Conservation (phyloP, 2,797 vertebrate genomes). For the Scarus forsteni region DNA sequence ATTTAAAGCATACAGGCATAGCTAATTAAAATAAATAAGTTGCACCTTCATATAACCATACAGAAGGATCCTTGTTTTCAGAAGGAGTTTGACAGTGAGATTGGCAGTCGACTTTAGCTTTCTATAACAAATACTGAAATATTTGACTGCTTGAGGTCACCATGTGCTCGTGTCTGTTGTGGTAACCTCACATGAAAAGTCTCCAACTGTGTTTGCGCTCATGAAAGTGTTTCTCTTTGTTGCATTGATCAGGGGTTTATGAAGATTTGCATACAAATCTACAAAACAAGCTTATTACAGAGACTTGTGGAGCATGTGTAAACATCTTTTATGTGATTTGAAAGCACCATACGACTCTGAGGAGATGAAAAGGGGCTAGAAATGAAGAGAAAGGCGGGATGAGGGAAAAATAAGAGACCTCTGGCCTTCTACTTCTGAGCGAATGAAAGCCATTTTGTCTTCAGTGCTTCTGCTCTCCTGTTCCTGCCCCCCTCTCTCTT, state of each 20-base stretch:
- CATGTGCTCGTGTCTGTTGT: slow-evolving; percentile 23
- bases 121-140: background rate
- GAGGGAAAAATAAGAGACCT: slow-evolving; percentile 66
- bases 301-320: slow-evolving; percentile 42
- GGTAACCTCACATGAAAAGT: slow-evolving; percentile 20
- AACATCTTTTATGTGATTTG: slow-evolving; percentile 65
- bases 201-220: slow-evolving; percentile 14
- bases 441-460: slow-evolving; percentile 73
- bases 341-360: slow-evolving; percentile 40
- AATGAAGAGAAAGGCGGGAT: slow-evolving; percentile 55
- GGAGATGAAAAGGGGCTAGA: slow-evolving; percentile 64
- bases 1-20: too few species aligned
- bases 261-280: slow-evolving; percentile 58
- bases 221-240: slow-evolving; percentile 11
- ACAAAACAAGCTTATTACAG: slow-evolving; percentile 45
- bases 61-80: too few species aligned
- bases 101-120: too few species aligned
- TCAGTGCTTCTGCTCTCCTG: slow-evolving; percentile 42
- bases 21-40: too few species aligned
- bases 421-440: slow-evolving; percentile 61
- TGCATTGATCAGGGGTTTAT: slow-evolving; percentile 34
- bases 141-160: background rate
- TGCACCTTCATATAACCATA: too few species aligned
- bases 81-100: too few species aligned
- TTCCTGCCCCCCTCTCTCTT: slow-evolving; percentile 3